Base-by-base conservation (phyloP, 2,113 vertebrate genomes). In the Jacana jacana region DNA sequence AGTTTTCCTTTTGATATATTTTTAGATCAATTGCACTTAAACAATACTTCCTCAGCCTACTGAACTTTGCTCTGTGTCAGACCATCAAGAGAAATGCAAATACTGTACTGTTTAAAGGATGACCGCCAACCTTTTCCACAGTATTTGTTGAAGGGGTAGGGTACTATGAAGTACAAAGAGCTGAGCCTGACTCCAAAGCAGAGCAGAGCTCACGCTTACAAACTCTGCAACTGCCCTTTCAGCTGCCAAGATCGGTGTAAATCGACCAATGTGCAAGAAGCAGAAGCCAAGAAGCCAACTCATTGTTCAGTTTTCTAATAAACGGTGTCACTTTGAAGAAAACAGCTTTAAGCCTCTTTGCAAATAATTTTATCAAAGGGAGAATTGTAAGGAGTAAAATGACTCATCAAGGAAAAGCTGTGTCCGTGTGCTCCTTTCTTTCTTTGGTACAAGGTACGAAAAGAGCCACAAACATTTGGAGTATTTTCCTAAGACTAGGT, bases 1-100 rank as follows among this genome's bases (percentile, higher is more conserved):
- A 58, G 72, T 44, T 96, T 91, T 91, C 91, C 80, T 88, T 60
- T 42, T 84, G 91, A 77, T 89, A 75, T 94, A 96, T 97, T 96
- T 96, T 96, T 78, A 94, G 81, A 83, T 73, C 73, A 87, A 37
- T 8, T 91, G 92, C 77, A 75, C 61, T 89, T 65, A 58, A 93
- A 91, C 78, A 91, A 77, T 65, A 71, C 84, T 94, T 88, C 92
- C 81, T 85, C 72, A 91, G 68, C 69, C 46, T 64, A 77, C 49
- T 77, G 92, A 93, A 70, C 64, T 97, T 94, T 93, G 81, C 65
- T 79, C 79, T 8, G 78, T 69, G 83, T 93, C 8, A 77, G 60
- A 89, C 31, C 81, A 91, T 78, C 58, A 77, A 66, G 71, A 78
- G 71, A 84, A 94, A 89, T 60, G 73, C 73, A 95, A 88, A 92